A percentile compares a stretch with the other conserved stretches of the same genome.
These are phyloP conservation scores for Tragelaphus scriptus DNA, from an alignment of 2,113 vertebrate species.

Conservation along the genomic window DNA sequence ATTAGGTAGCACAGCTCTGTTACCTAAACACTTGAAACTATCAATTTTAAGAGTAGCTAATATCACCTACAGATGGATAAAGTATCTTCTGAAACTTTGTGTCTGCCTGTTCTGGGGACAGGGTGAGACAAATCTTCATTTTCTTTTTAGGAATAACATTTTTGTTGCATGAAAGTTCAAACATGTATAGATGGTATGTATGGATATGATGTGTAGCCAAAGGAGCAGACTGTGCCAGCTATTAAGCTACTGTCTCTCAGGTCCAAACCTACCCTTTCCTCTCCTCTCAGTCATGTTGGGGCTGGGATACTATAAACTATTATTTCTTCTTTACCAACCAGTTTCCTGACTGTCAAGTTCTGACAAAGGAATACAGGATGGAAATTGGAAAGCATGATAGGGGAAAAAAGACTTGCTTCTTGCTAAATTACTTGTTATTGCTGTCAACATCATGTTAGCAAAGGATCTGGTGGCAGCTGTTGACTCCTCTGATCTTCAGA, in stretches of 20 bases:
- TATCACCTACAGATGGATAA: neutral
- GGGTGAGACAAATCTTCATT: neutral
- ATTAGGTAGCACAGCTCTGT: neutral
- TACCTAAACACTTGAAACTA: neutral
- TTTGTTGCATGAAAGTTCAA: neutral
- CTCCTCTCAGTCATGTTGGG: neutral
- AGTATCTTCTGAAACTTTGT: neutral
- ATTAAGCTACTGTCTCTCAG: neutral
- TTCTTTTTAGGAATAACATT: neutral
- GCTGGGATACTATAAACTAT: neutral
- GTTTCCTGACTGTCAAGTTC: neutral
- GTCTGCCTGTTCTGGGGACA: neutral
- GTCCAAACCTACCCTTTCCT: neutral
- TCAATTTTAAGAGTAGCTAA: neutral
- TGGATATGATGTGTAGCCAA: neutral
- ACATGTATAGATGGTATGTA: neutral
- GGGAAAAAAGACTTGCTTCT: neutral
- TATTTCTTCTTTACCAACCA: neutral
- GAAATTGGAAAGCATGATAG: neutral
- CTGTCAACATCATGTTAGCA: neutral
- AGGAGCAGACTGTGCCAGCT: neutral
- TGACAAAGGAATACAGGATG: neutral
- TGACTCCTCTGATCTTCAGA: neutral
- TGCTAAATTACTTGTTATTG: neutral
- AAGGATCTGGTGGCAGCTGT: neutral